Evolutionary conservation across 2,888 invertebrate genomes (phyloP).

Genomic region (Phrixothrix hirtus): DNA sequence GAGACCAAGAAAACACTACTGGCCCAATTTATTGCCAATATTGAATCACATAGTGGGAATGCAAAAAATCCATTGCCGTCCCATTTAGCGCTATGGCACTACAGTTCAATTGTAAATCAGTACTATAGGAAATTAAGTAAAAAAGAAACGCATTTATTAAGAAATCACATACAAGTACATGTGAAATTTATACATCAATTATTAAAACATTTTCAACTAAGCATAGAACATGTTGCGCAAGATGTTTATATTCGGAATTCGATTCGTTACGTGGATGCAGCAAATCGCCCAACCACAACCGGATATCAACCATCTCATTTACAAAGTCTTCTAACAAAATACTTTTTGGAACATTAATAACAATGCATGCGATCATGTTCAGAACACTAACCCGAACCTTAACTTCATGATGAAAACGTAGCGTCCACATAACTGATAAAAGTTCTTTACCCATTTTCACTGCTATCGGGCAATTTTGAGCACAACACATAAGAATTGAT

Average conservation of each 20-base stretch:
- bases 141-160: conserved; percentile 1
- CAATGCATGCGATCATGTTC: conserved; percentile 67
- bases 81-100: no score
- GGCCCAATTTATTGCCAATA: no score
- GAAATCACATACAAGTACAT: background rate
- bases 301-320: conserved; percentile 66
- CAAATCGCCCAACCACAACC: conserved; percentile 68
- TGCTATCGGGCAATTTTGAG: conserved; percentile 69
- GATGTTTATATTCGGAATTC: conserved; percentile 65
- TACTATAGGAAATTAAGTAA: no score
- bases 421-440: conserved; percentile 64
- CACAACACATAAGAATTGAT: conserved; percentile 66
- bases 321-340: conserved; percentile 64
- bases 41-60: no score
- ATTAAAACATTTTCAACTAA: conserved; percentile 60
- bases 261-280: conserved; percentile 65
- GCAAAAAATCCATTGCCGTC: no score
- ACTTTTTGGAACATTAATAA: conserved; percentile 64
- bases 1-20: no score
- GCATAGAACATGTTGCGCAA: conserved; percentile 65
- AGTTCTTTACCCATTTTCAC: conserved; percentile 71
- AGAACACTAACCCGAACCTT: conserved; percentile 69
- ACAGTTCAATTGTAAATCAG: no score
- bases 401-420: conserved; percentile 69
- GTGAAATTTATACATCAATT: conserved; percentile 12